These are phyloP conservation scores for Orchestia grillus DNA, from an alignment of 1,140 invertebrate species.

Conservation along the genomic window DNA sequence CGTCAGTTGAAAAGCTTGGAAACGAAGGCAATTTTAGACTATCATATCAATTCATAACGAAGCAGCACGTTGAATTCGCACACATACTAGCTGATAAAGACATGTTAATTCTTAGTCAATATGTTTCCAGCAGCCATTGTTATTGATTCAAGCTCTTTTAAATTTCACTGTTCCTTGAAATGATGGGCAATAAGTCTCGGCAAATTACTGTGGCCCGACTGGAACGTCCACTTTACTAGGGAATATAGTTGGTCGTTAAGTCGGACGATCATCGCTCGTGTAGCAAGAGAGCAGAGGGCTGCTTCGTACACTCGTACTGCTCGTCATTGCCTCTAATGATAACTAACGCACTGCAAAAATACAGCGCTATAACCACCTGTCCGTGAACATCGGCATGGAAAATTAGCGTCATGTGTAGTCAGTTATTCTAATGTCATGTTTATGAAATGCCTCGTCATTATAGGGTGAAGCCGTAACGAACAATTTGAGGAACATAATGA, in stretches of 20 bases:
- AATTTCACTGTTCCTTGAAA: conserved; percentile 4
- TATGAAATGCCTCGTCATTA: neutral
- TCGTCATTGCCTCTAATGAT: conserved; percentile 41
- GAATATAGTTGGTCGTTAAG: conserved; percentile 47
- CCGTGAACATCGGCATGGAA: neutral
- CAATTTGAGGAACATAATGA: neutral
- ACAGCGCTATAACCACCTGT: neutral
- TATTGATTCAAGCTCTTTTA: conserved; percentile 29
- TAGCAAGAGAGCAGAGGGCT: neutral
- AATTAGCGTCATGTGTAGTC: conserved; percentile 5
- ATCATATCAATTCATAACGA: neutral
- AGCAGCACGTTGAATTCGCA: neutral
- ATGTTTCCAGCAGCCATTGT: neutral
- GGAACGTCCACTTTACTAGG: neutral
- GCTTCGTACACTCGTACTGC: neutral
- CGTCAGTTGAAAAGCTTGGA: neutral
- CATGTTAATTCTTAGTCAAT: neutral
- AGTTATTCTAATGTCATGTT: conserved; percentile 13
- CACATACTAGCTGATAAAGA: neutral
- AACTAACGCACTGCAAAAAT: conserved; percentile 33
- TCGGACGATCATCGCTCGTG: neutral
- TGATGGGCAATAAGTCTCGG: neutral
- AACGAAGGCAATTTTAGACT: neutral
- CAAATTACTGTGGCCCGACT: neutral
- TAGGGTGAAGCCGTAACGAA: conserved; percentile 1